Evolutionary conservation across 2,113 vertebrate genomes (phyloP).

Genomic region (Recurvirostra avosetta): DNA sequence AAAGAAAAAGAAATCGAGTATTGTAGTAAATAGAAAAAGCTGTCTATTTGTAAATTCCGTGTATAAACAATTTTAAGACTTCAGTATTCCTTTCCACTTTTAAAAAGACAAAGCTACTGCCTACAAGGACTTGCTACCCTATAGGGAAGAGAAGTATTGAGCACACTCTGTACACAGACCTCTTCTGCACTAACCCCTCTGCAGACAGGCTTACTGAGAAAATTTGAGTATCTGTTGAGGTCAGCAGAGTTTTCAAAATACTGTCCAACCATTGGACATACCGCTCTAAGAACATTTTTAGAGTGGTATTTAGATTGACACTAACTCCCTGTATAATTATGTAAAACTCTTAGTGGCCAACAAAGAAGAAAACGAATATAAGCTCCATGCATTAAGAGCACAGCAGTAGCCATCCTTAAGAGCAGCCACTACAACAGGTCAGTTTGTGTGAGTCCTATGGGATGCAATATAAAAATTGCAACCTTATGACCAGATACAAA

Average conservation of each 20-base stretch:
- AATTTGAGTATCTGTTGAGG: background rate
- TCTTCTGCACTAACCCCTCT: background rate
- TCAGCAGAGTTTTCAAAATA: background rate
- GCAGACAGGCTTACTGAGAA: background rate
- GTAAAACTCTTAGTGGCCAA: background rate
- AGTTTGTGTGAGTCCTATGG: background rate
- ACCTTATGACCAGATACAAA: background rate
- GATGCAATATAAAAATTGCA: background rate
- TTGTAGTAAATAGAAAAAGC: background rate
- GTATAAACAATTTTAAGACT: background rate
- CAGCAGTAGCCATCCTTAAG: background rate
- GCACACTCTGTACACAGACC: background rate
- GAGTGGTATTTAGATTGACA: background rate
- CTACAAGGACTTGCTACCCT: background rate
- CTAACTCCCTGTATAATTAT: background rate
- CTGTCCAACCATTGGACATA: background rate
- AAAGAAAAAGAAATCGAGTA: background rate
- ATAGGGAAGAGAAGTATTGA: background rate
- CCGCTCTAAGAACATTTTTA: background rate
- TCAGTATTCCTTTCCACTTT: background rate
- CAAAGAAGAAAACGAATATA: background rate
- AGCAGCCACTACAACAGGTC: background rate
- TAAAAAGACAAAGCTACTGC: background rate
- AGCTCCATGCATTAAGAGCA: background rate
- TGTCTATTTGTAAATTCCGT: background rate